Evolutionary conservation across 2,797 vertebrate species (phyloP), one percentile per base, ranked within the genome.

Genomic region (Parauchenoglanis ngamensis): DNA sequence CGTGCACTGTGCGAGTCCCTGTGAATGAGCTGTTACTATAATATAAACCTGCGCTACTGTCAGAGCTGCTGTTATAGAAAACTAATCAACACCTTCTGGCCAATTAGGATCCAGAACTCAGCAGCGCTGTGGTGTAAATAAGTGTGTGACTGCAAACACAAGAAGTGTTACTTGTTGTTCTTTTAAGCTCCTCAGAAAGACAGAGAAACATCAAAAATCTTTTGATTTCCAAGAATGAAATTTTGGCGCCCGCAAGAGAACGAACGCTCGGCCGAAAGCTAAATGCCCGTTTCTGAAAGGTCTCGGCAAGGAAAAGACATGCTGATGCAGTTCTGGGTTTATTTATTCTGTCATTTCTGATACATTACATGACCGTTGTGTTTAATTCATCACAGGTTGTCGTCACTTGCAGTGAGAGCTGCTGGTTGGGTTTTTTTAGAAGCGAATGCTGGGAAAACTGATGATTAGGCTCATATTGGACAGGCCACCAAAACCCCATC

Each of bases 361-460:
- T 84, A 54, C 61, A 87, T 84, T 28, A 35, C 61, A 78, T 52
- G 87, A 79, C 52, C 19, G 46, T 35, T 70, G 82, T 61, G 77
- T 72, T 87, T 83, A 79, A 87, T 87, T 72, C 31, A 68, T 87
- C 87, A 84, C 82, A 67, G 59, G 46, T 83, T 83, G 68, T 75
- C 86, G 31, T 75, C 85, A 87, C 87, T 86, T 61, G 85, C 56
- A 61, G 75, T 35, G 72, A 83, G 73, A 81, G n/a, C 77, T 84
- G 73, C 86, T 59, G 85, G 78, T 89, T 86, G 86, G 77, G 86
- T 86, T 89, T 87, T 76, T 57, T 35, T 63, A 59, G 52, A 5
- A 59, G 54, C 40, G 63, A 88, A 77, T 80, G 77, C 84, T 81
- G 77, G 57, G 84, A 88, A 88, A 68, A 17, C 23, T 40, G 52